Evolutionary conservation across 2,888 invertebrate species (phyloP).

Genomic region (Synergus japonicus): DNA sequence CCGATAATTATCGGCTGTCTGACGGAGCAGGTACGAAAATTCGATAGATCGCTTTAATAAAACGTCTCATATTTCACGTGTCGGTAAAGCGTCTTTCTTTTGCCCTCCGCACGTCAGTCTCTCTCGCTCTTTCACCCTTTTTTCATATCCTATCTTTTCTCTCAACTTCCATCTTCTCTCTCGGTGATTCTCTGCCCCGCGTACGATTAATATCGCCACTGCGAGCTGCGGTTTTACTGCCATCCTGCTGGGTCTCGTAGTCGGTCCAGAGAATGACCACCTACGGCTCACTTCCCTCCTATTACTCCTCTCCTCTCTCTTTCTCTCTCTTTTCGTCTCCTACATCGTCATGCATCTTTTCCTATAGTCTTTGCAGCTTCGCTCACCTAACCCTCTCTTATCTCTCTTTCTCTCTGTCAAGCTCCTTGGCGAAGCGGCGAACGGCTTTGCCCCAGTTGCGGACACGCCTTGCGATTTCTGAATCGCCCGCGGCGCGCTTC

Average conservation of each 20-base stretch:
- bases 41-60: constrained; percentile 40
- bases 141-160: constrained; percentile 42
- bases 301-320: constrained; percentile 33
- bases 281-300: constrained; percentile 50
- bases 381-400: constrained; percentile 17
- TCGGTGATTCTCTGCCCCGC: constrained; percentile 19
- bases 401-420: constrained; percentile 28
- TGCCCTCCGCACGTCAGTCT: constrained; percentile 4
- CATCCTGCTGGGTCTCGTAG: constrained; percentile 64
- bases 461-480: constrained; percentile 38
- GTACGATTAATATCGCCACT: constrained; percentile 47
- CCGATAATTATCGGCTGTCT: constrained; percentile 52
- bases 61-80: constrained; percentile 24
- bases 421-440: constrained; percentile 25
- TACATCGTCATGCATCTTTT: constrained; percentile 30
- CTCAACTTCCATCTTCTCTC: constrained; percentile 9
- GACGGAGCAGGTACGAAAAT: constrained; percentile 47
- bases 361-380: constrained; percentile 21
- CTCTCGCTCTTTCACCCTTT: constrained; percentile 44
- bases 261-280: constrained; percentile 49
- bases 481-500: constrained; percentile 38
- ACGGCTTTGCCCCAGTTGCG: constrained; percentile 34
- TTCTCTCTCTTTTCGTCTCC: constrained; percentile 18
- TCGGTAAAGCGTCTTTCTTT: constrained; percentile 27
- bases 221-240: constrained; percentile 63